Conservation (phyloP, 2,797 vertebrate genomes). For the Acipenser transmontanus region DNA sequence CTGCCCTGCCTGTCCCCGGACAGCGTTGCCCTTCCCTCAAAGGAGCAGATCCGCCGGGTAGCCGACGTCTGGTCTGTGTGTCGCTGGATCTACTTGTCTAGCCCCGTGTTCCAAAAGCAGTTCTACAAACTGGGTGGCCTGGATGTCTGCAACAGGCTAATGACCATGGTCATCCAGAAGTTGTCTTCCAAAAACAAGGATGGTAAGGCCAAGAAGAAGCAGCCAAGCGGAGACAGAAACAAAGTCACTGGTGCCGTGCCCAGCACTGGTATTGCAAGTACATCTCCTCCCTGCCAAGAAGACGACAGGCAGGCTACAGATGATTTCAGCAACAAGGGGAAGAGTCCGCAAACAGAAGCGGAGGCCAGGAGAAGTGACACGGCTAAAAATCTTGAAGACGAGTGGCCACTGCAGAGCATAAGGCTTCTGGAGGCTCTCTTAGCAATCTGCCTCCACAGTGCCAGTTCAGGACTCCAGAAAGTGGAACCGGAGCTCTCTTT, state of each 20-base stretch:
- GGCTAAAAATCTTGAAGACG: slow-evolving; percentile 54
- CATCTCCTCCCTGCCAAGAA: no score
- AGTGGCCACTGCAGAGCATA: slow-evolving; percentile 77
- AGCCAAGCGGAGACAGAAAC: no score
- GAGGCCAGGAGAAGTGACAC: slow-evolving; percentile 49
- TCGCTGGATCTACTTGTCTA: slow-evolving; percentile 74
- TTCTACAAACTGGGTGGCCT: slow-evolving; percentile 84
- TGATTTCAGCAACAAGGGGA: slow-evolving; percentile 18
- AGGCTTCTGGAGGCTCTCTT: slow-evolving; percentile 86
- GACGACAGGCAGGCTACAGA: slow-evolving; percentile 33
- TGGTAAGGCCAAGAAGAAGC: slow-evolving; percentile 30
- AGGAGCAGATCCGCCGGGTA: slow-evolving; percentile 71
- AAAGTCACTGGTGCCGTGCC: no score
- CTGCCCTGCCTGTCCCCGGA: slow-evolving; percentile 76
- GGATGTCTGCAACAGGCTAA: slow-evolving; percentile 75
- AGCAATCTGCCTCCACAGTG: slow-evolving; percentile 85
- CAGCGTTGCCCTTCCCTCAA: slow-evolving; percentile 74
- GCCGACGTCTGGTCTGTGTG: slow-evolving; percentile 89
- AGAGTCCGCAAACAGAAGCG: background rate
- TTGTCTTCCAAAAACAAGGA: slow-evolving; percentile 60
- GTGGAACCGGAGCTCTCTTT: slow-evolving; percentile 63
- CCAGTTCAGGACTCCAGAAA: slow-evolving; percentile 68
- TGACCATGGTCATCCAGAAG: slow-evolving; percentile 82
- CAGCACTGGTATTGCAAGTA: no score
- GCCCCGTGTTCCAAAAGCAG: slow-evolving; percentile 82